Evolutionary conservation across 2,888 invertebrate species (phyloP).

Genomic region (Coenonympha arcania): DNA sequence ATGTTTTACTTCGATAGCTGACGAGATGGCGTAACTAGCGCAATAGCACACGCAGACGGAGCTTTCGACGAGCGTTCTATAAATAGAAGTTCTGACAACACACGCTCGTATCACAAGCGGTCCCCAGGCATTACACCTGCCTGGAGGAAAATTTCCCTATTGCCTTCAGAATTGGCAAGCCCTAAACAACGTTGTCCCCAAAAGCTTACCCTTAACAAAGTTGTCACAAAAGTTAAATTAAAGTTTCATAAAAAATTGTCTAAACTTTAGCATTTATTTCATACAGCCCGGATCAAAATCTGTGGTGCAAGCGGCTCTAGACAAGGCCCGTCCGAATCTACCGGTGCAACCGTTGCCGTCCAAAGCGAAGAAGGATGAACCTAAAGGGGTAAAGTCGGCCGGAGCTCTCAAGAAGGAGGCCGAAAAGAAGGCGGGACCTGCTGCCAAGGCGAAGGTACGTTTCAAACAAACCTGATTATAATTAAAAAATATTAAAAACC

Average conservation of each 20-base stretch:
- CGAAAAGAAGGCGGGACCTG: constrained; percentile 58
- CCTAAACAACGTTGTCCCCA: background rate
- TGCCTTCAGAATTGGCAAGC: too few relatives aligned
- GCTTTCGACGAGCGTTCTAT: too few relatives aligned
- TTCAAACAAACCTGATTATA: background rate
- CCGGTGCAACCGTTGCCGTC: constrained; percentile 85
- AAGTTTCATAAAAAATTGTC: background rate
- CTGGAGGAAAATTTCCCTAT: too few relatives aligned
- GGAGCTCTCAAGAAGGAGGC: constrained; percentile 71
- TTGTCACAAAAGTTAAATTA: background rate
- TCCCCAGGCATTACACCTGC: too few relatives aligned
- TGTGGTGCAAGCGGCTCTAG: constrained; percentile 84
- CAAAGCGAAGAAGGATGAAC: constrained; percentile 75
- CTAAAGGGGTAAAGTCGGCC: constrained; percentile 75
- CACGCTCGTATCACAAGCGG: too few relatives aligned
- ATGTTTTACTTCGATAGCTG: too few relatives aligned
- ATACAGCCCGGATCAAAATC: constrained; percentile 81
- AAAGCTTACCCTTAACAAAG: background rate
- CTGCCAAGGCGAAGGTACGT: constrained; percentile 73
- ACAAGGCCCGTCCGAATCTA: constrained; percentile 88
- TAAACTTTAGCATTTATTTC: constrained; percentile 12
- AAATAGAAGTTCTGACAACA: too few relatives aligned
- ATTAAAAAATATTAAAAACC: too few relatives aligned
- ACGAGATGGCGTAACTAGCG: too few relatives aligned
- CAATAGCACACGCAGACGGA: too few relatives aligned